These are phyloP conservation scores for Otis tarda DNA, from an alignment of 2,113 vertebrate genomes.

Conservation along the genomic window DNA sequence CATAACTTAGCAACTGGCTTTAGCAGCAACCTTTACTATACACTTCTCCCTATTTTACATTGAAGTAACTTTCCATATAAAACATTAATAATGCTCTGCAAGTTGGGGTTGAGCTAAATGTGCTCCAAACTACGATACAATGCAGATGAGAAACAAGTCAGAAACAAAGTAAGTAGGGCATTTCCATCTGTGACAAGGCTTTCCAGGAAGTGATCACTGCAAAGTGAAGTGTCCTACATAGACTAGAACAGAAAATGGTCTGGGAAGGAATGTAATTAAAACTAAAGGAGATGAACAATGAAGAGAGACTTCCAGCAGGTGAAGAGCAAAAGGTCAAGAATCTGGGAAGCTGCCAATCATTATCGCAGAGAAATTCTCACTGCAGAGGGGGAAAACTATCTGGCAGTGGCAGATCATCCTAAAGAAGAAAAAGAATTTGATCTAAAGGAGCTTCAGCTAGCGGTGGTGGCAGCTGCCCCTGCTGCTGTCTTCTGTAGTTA, in stretches of 20 bases:
- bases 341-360: conserved; percentile 50
- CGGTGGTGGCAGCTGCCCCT: not conserved
- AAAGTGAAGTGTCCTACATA: conserved; percentile 46
- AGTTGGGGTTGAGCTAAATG: not conserved
- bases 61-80: not conserved
- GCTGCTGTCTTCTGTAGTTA: not conserved
- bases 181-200: conserved; percentile 18
- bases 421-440: conserved; percentile 33
- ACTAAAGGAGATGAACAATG: conserved; percentile 63
- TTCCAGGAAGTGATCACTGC: conserved; percentile 21
- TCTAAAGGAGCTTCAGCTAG: not conserved
- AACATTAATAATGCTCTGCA: not conserved
- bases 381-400: not conserved
- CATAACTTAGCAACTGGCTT: not conserved
- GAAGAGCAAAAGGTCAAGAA: conserved; percentile 55
- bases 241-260: conserved; percentile 56
- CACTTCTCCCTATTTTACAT: not conserved
- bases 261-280: conserved; percentile 68
- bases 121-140: conserved; percentile 2
- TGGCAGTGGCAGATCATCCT: not conserved
- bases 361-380: conserved; percentile 27
- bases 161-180: conserved; percentile 28
- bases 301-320: conserved; percentile 39
- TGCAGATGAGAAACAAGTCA: not conserved
- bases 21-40: not conserved